Conservation (phyloP, 2,113 vertebrate genomes). For the Heterochromis multidens region DNA sequence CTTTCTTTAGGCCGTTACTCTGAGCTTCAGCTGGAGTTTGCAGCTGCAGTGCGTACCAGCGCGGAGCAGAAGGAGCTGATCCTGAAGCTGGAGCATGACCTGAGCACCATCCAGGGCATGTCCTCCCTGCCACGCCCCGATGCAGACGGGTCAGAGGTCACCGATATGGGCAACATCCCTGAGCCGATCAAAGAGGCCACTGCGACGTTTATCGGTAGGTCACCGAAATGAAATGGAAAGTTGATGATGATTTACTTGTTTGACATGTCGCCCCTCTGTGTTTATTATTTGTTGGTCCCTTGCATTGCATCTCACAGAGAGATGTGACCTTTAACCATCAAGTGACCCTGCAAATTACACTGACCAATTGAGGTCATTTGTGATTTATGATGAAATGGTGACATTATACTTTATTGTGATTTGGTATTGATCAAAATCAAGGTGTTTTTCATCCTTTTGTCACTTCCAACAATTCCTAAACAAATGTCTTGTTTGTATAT, state of each 20-base stretch:
- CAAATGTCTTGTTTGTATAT: not conserved
- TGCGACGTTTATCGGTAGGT: conserved; percentile 83
- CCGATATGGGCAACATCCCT: conserved; percentile 81
- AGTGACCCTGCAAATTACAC: not conserved
- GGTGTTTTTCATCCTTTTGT: not conserved
- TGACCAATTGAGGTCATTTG: no score
- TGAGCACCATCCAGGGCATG: conserved; percentile 90
- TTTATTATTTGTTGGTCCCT: not conserved
- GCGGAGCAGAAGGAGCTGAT: conserved; percentile 90
- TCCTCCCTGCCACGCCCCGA: conserved; percentile 80
- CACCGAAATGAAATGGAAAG: not conserved
- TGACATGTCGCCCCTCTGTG: not conserved
- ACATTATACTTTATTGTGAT: no score
- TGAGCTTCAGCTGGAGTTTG: conserved; percentile 85
- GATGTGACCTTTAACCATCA: not conserved
- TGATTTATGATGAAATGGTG: not conserved
- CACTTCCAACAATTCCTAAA: no score
- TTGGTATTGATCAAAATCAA: not conserved
- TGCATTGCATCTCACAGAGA: not conserved
- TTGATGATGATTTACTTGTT: not conserved
- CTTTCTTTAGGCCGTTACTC: conserved; percentile 81
- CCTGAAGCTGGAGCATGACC: conserved; percentile 88
- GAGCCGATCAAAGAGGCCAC: conserved; percentile 95
- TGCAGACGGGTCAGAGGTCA: conserved; percentile 77
- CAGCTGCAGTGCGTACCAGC: conserved; percentile 75